Evolutionary conservation across 2,113 vertebrate species (phyloP).

Genomic region (Calonectris borealis): DNA sequence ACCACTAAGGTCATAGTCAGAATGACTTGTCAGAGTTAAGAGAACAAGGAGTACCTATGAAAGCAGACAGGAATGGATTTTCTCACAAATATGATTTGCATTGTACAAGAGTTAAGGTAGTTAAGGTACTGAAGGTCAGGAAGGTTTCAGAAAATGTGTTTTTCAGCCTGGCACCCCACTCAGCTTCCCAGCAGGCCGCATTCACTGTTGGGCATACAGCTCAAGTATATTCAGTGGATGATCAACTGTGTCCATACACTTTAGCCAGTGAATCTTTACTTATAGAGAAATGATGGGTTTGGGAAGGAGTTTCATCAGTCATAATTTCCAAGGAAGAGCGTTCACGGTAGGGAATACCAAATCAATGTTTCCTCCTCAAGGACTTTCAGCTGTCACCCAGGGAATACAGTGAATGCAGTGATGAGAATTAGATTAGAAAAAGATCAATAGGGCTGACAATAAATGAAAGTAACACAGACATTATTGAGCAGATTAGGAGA

Average conservation of each 20-base stretch:
- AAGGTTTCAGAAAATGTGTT: neutral
- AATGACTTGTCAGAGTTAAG: neutral
- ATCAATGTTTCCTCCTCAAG: conserved; percentile 59
- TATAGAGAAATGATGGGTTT: neutral
- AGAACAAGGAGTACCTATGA: neutral
- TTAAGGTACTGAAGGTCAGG: neutral
- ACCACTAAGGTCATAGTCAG: neutral
- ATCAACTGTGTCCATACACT: neutral
- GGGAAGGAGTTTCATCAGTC: neutral
- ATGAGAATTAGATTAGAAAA: conserved; percentile 72
- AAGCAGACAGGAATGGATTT: neutral
- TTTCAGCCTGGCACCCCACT: neutral
- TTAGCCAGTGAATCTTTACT: neutral
- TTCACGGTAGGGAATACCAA: conserved; percentile 19
- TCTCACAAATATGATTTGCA: neutral
- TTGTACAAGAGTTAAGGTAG: neutral
- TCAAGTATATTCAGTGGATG: neutral
- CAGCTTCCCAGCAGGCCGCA: neutral
- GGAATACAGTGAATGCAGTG: conserved; percentile 58
- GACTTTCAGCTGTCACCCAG: conserved; percentile 60
- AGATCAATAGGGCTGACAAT: conserved; percentile 72
- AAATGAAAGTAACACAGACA: conserved; percentile 71
- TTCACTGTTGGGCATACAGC: neutral
- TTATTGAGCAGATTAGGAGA: conserved; percentile 70
- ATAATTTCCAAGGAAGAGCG: neutral